phyloP scores from a whole-genome alignment of 1,140 invertebrate genomes.

The Homarus americanus region DNA sequence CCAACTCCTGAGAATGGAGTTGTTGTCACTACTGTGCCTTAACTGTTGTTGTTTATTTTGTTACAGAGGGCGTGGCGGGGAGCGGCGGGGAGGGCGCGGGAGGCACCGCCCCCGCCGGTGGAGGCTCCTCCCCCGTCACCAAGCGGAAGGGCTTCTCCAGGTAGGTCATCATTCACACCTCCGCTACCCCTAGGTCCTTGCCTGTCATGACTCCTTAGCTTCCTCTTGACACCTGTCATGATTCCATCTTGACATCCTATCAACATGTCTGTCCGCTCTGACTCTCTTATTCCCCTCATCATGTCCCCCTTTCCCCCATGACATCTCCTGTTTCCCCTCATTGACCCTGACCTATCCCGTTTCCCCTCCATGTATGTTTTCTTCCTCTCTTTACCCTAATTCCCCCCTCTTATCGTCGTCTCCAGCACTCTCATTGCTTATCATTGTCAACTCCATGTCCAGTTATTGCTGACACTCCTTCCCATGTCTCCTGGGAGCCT shows the following conservation, averaged over 20 bases:
- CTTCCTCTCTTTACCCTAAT: background rate
- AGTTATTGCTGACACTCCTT: too few relatives aligned
- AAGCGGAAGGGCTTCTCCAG: conserved; percentile 60
- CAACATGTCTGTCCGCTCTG: background rate
- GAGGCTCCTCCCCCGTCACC: conserved; percentile 64
- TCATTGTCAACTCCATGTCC: background rate
- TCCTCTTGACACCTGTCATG: background rate
- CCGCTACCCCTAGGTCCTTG: too few relatives aligned
- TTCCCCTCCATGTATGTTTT: background rate
- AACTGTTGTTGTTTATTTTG: background rate
- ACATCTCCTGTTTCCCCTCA: background rate
- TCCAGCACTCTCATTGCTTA: background rate
- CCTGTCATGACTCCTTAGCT: background rate
- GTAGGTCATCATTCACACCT: background rate
- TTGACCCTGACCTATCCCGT: too few relatives aligned
- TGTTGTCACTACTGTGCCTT: too few relatives aligned
- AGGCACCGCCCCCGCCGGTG: conserved; percentile 40
- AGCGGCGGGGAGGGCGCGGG: conserved; percentile 49
- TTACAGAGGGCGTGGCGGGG: conserved; percentile 65
- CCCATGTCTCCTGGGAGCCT: too few relatives aligned
- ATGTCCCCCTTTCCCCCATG: background rate
- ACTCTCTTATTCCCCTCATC: background rate
- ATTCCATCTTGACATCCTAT: background rate
- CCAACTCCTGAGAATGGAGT: too few relatives aligned
- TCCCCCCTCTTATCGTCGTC: background rate